phyloP scores from a whole-genome alignment of 2,888 invertebrate genomes.

The Chymomyza procnemis region DNA sequence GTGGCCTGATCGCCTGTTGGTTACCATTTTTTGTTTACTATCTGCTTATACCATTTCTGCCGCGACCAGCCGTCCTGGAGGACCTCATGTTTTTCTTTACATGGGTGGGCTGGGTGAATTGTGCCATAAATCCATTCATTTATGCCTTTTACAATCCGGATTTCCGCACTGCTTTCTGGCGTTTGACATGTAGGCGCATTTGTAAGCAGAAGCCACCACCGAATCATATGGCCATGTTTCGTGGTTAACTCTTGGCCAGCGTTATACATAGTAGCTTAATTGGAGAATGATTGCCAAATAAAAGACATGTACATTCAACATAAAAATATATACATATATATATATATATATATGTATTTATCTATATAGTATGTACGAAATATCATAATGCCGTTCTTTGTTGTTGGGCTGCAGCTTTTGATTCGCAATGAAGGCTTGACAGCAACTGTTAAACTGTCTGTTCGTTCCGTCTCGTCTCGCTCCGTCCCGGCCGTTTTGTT shows the following conservation, averaged over 20 bases:
- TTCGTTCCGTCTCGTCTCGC: not conserved
- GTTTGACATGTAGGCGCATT: constrained; percentile 82
- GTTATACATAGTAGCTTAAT: not conserved
- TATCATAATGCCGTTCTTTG: not conserved
- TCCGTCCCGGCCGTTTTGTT: not conserved
- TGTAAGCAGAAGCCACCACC: constrained; percentile 71
- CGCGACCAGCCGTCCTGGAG: constrained; percentile 81
- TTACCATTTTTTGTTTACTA: constrained; percentile 92
- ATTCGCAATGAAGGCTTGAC: not conserved
- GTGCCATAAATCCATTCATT: constrained; percentile 93
- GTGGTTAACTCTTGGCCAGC: constrained; percentile 46
- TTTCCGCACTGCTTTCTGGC: constrained; percentile 92
- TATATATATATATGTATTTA: no score
- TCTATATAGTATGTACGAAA: not conserved
- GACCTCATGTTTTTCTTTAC: constrained; percentile 87
- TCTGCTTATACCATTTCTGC: constrained; percentile 88
- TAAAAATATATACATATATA: constrained; percentile 31
- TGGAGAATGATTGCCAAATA: not conserved
- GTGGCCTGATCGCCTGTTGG: constrained; percentile 93
- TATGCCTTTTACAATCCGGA: constrained; percentile 94
- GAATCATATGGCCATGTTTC: constrained; percentile 74
- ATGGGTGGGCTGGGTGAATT: constrained; percentile 94
- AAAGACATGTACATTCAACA: constrained; percentile 8
- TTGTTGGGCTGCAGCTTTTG: not conserved
- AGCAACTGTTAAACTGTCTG: not conserved